Percentiles rank a stretch among this genome's conserved stretches.
Conservation (phyloP, 2,113 vertebrate genomes). For the Egretta garzetta region DNA sequence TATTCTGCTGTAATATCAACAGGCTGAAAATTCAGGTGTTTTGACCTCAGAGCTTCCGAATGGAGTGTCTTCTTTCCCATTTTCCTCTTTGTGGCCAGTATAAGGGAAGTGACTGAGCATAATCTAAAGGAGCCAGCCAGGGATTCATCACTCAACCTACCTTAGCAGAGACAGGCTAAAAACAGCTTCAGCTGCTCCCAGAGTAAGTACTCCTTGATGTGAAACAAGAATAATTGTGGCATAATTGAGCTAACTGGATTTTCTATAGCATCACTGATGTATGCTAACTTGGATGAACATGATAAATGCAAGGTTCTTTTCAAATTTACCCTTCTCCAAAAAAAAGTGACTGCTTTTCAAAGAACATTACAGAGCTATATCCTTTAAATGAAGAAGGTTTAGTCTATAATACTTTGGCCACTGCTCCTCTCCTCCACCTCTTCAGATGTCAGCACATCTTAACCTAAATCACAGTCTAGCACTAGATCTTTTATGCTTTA, state of each 20-base stretch:
- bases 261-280: neutral
- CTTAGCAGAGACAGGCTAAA: neutral
- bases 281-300: neutral
- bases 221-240: neutral
- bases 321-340: neutral
- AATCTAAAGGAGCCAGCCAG: neutral
- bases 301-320: neutral
- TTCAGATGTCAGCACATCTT: neutral
- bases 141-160: neutral
- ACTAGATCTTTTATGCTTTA: neutral
- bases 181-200: neutral
- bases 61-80: neutral
- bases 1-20: neutral
- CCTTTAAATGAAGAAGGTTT: neutral
- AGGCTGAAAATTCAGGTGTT: neutral
- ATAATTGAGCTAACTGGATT: neutral
- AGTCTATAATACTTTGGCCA: neutral
- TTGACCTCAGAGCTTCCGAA: neutral
- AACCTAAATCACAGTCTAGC: neutral
- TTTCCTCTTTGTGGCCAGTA: neutral
- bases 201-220: neutral
- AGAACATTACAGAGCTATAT: neutral
- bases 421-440: neutral
- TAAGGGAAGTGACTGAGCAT: neutral
- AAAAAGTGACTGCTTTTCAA: neutral